A percentile compares a stretch with the other conserved stretches of the same genome.
Conservation (phyloP, 1,140 invertebrate genomes). For the Macrocentrus cingulum region DNA sequence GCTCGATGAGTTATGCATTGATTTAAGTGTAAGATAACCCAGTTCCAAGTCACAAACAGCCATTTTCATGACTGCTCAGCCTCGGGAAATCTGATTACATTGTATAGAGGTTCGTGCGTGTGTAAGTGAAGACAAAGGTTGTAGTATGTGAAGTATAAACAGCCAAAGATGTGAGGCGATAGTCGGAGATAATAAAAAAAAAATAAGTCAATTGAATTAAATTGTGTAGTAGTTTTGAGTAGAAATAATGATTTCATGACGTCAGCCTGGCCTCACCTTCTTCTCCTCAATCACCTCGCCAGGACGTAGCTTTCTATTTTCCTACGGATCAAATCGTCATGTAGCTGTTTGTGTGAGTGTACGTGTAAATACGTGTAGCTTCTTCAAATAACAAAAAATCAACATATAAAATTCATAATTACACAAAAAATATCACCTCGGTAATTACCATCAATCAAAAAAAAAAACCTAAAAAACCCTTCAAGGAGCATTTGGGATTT, state of each 20-base stretch:
- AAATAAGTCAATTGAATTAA: not conserved
- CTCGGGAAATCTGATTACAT: too few species aligned
- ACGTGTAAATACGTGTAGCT: conserved; percentile 29
- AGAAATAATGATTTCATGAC: conserved; percentile 18
- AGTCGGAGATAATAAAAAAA: not conserved
- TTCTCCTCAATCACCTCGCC: conserved; percentile 89
- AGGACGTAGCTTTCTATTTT: conserved; percentile 85
- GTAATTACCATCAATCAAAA: too few species aligned
- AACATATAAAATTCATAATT: too few species aligned
- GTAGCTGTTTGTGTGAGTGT: conserved; percentile 41
- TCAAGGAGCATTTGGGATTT: too few species aligned
- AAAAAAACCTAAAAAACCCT: too few species aligned
- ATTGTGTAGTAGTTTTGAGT: conserved; percentile 13
- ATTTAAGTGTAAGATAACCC: too few species aligned
- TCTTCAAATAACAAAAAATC: too few species aligned
- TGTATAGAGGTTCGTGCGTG: too few species aligned
- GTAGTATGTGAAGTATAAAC: not conserved
- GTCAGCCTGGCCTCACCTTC: conserved; percentile 74
- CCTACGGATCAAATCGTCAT: conserved; percentile 64
- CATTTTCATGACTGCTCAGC: too few species aligned
- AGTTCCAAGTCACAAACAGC: too few species aligned
- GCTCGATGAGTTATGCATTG: too few species aligned
- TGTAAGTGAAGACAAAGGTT: conserved; percentile 23
- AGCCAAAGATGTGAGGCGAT: not conserved
- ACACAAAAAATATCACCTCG: too few species aligned